phyloP scores from a whole-genome alignment of 35 echinoderm and acorn worm genomes.

The Acanthaster planci region DNA sequence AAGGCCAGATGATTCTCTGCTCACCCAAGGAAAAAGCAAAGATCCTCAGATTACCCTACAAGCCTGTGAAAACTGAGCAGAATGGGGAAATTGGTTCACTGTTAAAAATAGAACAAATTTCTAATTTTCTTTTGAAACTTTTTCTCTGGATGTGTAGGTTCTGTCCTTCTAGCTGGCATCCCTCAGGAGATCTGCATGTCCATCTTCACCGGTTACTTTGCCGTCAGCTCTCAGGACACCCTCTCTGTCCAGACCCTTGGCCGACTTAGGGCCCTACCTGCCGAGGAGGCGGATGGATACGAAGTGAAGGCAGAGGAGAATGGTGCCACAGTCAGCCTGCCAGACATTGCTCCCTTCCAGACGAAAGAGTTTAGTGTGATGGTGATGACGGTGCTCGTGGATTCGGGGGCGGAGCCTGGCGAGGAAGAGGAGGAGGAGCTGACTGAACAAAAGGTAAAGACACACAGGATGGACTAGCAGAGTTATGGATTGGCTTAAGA shows the following conservation, averaged over 20 bases:
- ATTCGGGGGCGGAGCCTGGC: not conserved
- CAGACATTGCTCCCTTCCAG: slow-evolving; percentile 2
- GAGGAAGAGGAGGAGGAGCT: not conserved
- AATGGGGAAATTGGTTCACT: no score
- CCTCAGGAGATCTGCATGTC: slow-evolving; percentile 65
- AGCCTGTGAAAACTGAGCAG: no score
- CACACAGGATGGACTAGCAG: not conserved
- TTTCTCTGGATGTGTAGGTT: slow-evolving; percentile 16
- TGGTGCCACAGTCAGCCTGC: slow-evolving; percentile 11
- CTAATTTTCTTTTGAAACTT: no score
- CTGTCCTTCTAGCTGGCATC: slow-evolving; percentile 62
- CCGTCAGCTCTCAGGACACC: slow-evolving; percentile 55
- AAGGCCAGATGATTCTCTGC: no score
- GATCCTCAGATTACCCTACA: no score
- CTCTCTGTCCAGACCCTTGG: slow-evolving; percentile 55
- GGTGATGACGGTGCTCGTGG: not conserved
- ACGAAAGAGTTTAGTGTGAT: not conserved
- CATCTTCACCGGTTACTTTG: slow-evolving; percentile 69
- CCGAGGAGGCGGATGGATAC: slow-evolving; percentile 49
- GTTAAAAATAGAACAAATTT: no score
- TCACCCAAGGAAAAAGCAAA: no score
- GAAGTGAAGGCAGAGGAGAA: slow-evolving; percentile 33
- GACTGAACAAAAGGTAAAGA: not conserved
- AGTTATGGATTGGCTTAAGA: no score
- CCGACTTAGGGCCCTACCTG: slow-evolving; percentile 44